A percentile compares a stretch with the other conserved stretches of the same genome.
These are phyloP conservation scores for Pocillopora meandrina DNA, from an alignment of 92 coral and sea anemone species.

Conservation along the genomic window DNA sequence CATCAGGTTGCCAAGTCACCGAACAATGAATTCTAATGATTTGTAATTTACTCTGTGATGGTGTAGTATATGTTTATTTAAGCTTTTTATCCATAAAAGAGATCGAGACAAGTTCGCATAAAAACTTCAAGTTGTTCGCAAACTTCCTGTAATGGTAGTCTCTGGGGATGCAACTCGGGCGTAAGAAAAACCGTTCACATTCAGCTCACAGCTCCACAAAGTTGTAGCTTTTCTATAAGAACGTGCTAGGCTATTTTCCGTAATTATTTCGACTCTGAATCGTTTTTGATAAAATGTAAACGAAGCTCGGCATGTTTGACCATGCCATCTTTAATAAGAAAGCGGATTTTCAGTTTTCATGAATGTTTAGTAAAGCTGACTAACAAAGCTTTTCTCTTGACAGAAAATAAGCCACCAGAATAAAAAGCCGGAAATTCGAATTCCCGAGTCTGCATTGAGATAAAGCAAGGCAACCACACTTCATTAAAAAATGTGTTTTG, in stretches of 20 bases:
- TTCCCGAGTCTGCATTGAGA: too few relatives aligned
- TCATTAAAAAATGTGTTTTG: too few relatives aligned
- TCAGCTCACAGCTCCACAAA: not conserved
- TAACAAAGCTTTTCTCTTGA: not conserved
- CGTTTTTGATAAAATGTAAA: slow-evolving; percentile 25
- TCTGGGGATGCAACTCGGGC: not conserved
- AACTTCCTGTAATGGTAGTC: slow-evolving; percentile 17
- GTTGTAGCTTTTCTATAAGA: too few relatives aligned
- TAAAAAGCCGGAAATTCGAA: not conserved
- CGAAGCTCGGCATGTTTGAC: slow-evolving; percentile 18
- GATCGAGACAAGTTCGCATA: slow-evolving; percentile 33
- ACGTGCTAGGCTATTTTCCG: too few relatives aligned
- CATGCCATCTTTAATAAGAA: slow-evolving; percentile 17
- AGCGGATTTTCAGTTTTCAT: not conserved
- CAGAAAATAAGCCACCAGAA: not conserved
- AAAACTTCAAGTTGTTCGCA: slow-evolving; percentile 38
- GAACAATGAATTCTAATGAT: not conserved
- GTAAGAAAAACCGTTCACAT: not conserved
- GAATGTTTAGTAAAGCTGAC: not conserved
- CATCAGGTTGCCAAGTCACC: slow-evolving; percentile 1
- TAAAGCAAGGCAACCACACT: too few relatives aligned
- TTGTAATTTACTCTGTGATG: too few relatives aligned
- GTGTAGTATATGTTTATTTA: slow-evolving; percentile 7
- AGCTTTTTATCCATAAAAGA: slow-evolving; percentile 21
- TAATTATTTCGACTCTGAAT: not conserved